These are phyloP conservation scores for Sylvietta virens DNA, from an alignment of 2,113 vertebrate species.

Conservation along the genomic window DNA sequence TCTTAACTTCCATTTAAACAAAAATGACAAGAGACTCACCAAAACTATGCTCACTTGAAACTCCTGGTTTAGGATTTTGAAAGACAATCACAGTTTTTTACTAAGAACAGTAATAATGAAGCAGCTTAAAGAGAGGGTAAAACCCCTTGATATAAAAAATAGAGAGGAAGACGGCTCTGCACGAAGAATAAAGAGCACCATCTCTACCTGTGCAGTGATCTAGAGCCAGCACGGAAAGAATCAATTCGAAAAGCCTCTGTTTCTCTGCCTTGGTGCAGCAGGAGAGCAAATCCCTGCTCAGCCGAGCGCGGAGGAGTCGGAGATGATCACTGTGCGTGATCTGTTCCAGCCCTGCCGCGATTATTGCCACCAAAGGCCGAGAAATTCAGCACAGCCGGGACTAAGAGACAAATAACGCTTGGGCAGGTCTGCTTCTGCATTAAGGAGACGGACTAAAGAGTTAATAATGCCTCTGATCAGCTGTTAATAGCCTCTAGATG, in stretches of 20 bases:
- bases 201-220: neutral
- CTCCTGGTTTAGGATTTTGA: neutral
- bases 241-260: neutral
- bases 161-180: neutral
- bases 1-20: neutral
- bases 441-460: conserved; percentile 32
- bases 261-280: neutral
- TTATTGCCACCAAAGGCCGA: neutral
- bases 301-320: neutral
- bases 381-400: conserved; percentile 1
- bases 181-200: neutral
- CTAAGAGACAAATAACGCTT: conserved; percentile 2
- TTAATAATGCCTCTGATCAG: conserved; percentile 48
- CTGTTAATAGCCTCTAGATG: conserved; percentile 39
- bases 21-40: neutral
- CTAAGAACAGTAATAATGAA: neutral
- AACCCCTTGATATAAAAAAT: neutral
- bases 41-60: neutral
- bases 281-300: neutral
- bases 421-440: neutral
- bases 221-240: neutral
- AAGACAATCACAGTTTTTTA: neutral
- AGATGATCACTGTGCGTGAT: neutral
- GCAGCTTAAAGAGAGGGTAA: neutral
- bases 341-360: neutral